Evolutionary conservation across 2,113 vertebrate genomes (phyloP), one percentile per base, ranked within the genome.

Genomic region (Butorides virescens): DNA sequence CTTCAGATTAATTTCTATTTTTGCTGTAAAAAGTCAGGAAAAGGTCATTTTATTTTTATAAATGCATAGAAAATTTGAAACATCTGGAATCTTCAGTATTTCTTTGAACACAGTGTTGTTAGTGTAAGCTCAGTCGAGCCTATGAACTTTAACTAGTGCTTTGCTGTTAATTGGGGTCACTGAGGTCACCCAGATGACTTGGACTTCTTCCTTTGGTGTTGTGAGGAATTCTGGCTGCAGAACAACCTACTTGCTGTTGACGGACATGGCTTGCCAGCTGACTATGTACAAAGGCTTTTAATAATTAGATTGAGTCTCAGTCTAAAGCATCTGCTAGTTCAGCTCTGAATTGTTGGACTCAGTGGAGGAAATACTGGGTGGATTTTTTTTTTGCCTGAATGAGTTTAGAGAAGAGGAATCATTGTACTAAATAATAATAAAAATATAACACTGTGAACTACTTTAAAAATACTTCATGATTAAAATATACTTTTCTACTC

Each of bases 81-180:
- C 12, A 23, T 66, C 53, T 91, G 72, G 72, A 86, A 70, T 47
- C 50, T 70, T 58, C 46, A 37, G 19, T 46, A 53, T 67, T 91
- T 90, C 70, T 95, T 75, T 85, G 70, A 78, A 55, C 21, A 36
- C 0, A 1, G 23, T 26, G 16, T 5, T 72, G 17, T 52, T 68
- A 72, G 44, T 3, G 7, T 52, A 58, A 94, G 36, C 42, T 93
- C 72, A 58, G 86, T 36, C 2, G 3, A 90, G 55, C 58, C 55
- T 65, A 10, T 58, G 39, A 70, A 61, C 52, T 90, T 87, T 47
- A n/a, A 56, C 4, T 32, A 10, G 14, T 36, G 26, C 68, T 67
- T 58, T 76, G 44, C 71, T 93, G 58, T 86, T 91, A 93, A 88
- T 80, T 95, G 94, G 82, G 66, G 53, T 83, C 55, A 50, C 10